Base-by-base conservation (phyloP, 1,140 invertebrate species). In the Cryptotermes secundus region DNA sequence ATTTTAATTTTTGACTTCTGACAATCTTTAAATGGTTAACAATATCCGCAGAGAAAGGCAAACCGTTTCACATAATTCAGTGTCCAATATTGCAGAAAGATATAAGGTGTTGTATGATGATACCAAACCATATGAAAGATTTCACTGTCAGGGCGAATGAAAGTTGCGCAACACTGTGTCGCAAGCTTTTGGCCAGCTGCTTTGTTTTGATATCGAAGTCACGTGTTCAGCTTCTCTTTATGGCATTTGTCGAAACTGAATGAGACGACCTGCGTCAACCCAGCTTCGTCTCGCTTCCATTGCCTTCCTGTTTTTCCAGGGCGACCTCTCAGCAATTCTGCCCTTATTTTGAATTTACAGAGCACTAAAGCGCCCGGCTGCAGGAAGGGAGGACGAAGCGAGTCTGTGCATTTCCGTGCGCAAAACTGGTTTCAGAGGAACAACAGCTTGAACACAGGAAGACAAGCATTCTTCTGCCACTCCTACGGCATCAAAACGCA, bases 321-420 rank as follows among this genome's bases (percentile, higher is more conserved):
- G 26, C 7, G 59, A 72, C n/a, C 59, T 59, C 7, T 26, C 19
- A 3, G 3, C 4, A 19, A 59, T 59, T 6, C 53, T 31, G 16
- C 59, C 59, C 59, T 72, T 72, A 72, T 72, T 72, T 72, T n/a
- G 59, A 72, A 72, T 72, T 72, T 72, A 72, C 59, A 72, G 26
- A n/a, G 59, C 26, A 72, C 59, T 72, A 72, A 72, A 72, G 26
- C 6, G 59, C 59, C 7, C 10, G n/a, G 6, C 26, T 26, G 6
- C 19, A 26, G n/a, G 7, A 72, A 10, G n/a, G n/a, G n/a, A n/a
- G n/a, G n/a, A n/a, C n/a, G 59, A n/a, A 31, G 14, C 7, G 3
- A 31, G 59, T n/a, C 59, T 72, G n/a, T 31, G 26, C 6, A 31
- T 14, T 26, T 72, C 59, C 59, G 59, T 72, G 59, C 31, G 59